Evolutionary conservation across 2,113 vertebrate genomes (phyloP).

Genomic region (Hiodon tergisus): DNA sequence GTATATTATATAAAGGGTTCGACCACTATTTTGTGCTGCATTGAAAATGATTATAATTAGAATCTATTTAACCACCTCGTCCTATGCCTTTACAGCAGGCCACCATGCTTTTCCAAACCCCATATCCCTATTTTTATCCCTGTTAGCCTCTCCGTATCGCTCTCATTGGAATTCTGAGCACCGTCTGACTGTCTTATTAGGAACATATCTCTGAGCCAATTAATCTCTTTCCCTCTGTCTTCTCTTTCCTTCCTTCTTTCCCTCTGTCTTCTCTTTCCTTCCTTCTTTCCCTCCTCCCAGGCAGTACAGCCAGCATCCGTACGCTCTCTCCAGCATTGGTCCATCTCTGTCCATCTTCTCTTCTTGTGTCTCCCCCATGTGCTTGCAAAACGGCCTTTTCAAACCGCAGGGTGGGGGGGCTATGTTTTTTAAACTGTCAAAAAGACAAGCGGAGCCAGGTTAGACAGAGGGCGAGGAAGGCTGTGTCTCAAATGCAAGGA

Average conservation of each 20-base stretch:
- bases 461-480: conserved; percentile 18
- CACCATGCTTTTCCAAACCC: not conserved
- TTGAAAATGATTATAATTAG: too few relatives aligned
- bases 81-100: not conserved
- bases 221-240: conserved; percentile 16
- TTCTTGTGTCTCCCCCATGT: conserved; percentile 20
- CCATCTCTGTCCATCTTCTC: not conserved
- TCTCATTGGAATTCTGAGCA: conserved; percentile 34
- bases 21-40: too few relatives aligned
- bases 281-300: conserved; percentile 1
- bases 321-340: not conserved
- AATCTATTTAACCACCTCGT: too few relatives aligned
- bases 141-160: conserved; percentile 2
- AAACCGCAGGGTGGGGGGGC: conserved; percentile 8
- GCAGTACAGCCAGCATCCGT: not conserved
- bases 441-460: conserved; percentile 36
- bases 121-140: not conserved
- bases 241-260: too few relatives aligned
- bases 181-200: conserved; percentile 36
- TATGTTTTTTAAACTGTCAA: conserved; percentile 26
- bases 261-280: conserved; percentile 7
- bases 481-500: conserved; percentile 13
- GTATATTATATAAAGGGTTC: too few relatives aligned
- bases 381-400: conserved; percentile 44
- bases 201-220: conserved; percentile 38